Percentiles rank a stretch among this genome's conserved stretches.
phyloP scores from a whole-genome alignment of 1,140 invertebrate species.

The Euglossa dilemma region DNA sequence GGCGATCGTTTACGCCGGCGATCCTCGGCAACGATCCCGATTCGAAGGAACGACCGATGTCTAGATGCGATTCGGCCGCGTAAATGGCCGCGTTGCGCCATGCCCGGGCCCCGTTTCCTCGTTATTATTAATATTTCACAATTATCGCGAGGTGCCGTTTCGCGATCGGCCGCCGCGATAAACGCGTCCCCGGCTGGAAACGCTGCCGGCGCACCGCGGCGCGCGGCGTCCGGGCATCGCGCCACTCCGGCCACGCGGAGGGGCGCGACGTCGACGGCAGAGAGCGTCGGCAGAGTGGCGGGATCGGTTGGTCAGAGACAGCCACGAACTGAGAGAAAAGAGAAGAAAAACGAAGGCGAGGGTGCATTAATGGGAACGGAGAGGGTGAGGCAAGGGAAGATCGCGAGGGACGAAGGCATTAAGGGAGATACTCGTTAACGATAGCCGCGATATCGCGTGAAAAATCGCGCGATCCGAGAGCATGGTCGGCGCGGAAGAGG shows the following conservation, averaged over 20 bases:
- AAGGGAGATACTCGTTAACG: slow-evolving; percentile 65
- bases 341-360: neutral
- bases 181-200: slow-evolving; percentile 50
- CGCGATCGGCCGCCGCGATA: slow-evolving; percentile 62
- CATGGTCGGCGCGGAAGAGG: slow-evolving; percentile 50
- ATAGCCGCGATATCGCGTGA: too few relatives aligned
- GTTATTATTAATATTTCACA: slow-evolving; percentile 77
- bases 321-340: slow-evolving; percentile 37
- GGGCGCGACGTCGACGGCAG: neutral
- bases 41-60: slow-evolving; percentile 29
- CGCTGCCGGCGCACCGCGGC: slow-evolving; percentile 33
- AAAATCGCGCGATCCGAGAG: slow-evolving; percentile 46
- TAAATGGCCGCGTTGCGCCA: neutral
- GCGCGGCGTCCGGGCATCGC: slow-evolving; percentile 8
- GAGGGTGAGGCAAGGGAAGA: neutral
- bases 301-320: neutral
- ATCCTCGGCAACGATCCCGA: slow-evolving; percentile 28
- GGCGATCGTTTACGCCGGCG: slow-evolving; percentile 63
- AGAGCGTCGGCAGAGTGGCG: too few relatives aligned
- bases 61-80: slow-evolving; percentile 4
- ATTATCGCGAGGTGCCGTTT: slow-evolving; percentile 69
- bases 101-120: slow-evolving; percentile 60
- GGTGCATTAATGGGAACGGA: too few relatives aligned
- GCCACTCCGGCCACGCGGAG: slow-evolving; percentile 33
- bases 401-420: slow-evolving; percentile 2